These are phyloP conservation scores for Anisognathus igniventris DNA, from an alignment of 2,797 vertebrate genomes.

Conservation along the genomic window DNA sequence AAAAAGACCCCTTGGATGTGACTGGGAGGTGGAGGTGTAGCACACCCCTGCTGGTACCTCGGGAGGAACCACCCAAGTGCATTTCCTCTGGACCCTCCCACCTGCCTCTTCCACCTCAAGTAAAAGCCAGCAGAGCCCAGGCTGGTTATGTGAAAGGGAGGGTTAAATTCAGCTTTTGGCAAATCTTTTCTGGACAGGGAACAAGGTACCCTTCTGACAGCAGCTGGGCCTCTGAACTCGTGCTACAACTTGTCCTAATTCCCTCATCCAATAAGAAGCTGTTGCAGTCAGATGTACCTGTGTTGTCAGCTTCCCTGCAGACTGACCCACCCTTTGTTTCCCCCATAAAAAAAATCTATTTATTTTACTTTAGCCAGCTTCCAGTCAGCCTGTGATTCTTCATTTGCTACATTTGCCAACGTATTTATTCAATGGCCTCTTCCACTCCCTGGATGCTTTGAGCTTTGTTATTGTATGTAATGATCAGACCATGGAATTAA, in stretches of 20 bases:
- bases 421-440: background rate
- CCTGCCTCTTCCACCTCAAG: background rate
- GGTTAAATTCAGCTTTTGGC: background rate
- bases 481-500: background rate
- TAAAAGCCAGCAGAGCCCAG: background rate
- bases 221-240: background rate
- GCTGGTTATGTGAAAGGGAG: background rate
- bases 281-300: background rate
- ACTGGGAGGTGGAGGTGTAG: background rate
- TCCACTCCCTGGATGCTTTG: background rate
- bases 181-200: background rate
- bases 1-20: background rate
- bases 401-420: background rate
- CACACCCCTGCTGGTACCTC: too few relatives aligned
- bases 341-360: background rate
- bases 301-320: background rate
- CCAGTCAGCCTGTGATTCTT: background rate
- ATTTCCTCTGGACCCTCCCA: background rate
- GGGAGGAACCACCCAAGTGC: fast-evolving
- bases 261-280: background rate
- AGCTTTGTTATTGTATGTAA: background rate
- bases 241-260: background rate
- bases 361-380: background rate
- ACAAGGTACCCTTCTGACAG: background rate
- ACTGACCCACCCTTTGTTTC: background rate